Conservation (phyloP, 2,113 vertebrate genomes). For the Myrmecobius fasciatus region DNA sequence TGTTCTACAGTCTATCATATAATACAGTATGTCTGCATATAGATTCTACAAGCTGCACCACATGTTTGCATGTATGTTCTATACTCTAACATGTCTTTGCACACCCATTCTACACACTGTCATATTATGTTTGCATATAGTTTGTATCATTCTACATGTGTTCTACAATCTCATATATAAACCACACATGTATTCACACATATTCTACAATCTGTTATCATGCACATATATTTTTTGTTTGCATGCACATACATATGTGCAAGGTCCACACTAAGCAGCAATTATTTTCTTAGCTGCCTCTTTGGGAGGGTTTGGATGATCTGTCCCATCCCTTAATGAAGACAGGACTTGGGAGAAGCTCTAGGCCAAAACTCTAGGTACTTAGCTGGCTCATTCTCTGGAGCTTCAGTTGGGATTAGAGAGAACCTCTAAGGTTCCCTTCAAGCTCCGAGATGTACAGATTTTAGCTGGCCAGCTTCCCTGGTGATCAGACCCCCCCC, state of each 20-base stretch:
- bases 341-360: neutral
- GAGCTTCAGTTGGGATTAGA: neutral
- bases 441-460: neutral
- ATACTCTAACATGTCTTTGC: too few relatives aligned
- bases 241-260: neutral
- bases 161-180: too few relatives aligned
- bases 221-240: neutral
- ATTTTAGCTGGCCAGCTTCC: neutral
- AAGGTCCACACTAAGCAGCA: neutral
- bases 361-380: neutral
- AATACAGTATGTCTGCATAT: too few relatives aligned
- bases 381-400: neutral
- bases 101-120: too few relatives aligned
- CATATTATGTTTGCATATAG: too few relatives aligned
- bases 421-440: neutral
- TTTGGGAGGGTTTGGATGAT: neutral
- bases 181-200: too few relatives aligned
- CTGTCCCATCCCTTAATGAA: neutral
- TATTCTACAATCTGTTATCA: neutral
- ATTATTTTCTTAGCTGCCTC: neutral
- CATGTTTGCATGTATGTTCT: too few relatives aligned
- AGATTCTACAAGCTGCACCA: too few relatives aligned
- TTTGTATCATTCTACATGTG: too few relatives aligned
- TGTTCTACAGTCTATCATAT: too few relatives aligned
- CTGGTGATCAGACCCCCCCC: neutral